phyloP scores from a whole-genome alignment of 2,113 vertebrate species.

The Prunella fulvescens region DNA sequence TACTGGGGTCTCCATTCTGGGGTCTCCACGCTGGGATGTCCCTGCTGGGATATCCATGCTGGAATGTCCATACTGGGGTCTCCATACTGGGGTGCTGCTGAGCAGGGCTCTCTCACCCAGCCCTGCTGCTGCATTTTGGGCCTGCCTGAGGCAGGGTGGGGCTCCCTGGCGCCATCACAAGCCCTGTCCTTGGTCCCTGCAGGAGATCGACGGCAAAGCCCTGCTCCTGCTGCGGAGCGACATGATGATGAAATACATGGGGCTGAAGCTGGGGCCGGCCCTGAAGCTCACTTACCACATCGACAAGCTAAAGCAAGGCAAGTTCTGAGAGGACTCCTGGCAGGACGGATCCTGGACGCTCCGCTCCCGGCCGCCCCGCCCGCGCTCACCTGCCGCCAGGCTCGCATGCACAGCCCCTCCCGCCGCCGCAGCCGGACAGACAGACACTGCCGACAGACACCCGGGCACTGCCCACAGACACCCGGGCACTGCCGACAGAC shows the following conservation, averaged over 20 bases:
- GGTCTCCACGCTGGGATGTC: fast-evolving
- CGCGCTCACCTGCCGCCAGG: conserved; percentile 1
- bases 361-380: neutral
- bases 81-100: neutral
- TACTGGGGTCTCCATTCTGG: fast-evolving
- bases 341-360: neutral
- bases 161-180: neutral
- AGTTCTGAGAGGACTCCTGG: conserved; percentile 70
- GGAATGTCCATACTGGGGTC: too few relatives aligned
- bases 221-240: conserved; percentile 88
- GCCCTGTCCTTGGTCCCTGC: neutral
- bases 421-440: neutral
- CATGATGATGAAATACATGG: conserved; percentile 99
- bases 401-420: neutral
- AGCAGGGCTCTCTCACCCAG: neutral
- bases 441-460: neutral
- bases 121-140: neutral
- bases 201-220: conserved; percentile 94
- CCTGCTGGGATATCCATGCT: neutral
- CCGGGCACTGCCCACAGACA: too few relatives aligned
- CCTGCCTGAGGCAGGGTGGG: neutral
- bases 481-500: too few relatives aligned
- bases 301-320: conserved; percentile 93
- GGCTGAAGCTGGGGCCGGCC: conserved; percentile 94
- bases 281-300: conserved; percentile 98